Percentiles rank a stretch among this genome's conserved stretches.
Evolutionary conservation across 2,113 vertebrate species (phyloP).

Genomic region (Coreoperca whiteheadi): DNA sequence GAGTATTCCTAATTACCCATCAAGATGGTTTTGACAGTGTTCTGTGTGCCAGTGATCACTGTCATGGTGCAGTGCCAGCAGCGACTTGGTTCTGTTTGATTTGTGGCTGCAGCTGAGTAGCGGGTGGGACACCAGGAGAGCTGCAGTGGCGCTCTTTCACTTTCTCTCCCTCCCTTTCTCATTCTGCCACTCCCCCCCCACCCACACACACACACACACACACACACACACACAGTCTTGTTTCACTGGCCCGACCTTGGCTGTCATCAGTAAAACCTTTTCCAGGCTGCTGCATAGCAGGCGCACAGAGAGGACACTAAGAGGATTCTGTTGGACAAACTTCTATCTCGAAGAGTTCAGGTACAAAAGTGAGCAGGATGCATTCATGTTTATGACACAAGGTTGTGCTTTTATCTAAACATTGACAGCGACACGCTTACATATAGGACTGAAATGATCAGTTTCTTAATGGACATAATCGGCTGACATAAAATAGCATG

Average conservation of each 20-base stretch:
- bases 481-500: not conserved
- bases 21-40: conserved; percentile 81
- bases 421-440: not conserved
- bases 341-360: conserved; percentile 4
- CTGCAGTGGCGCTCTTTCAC: conserved; percentile 54
- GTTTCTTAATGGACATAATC: not conserved
- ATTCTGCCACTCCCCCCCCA: not conserved
- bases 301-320: conserved; percentile 31
- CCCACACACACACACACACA: not conserved
- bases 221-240: conserved; percentile 44
- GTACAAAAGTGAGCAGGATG: not conserved
- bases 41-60: conserved; percentile 76
- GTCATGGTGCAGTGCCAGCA: conserved; percentile 74
- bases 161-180: conserved; percentile 16
- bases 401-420: not conserved
- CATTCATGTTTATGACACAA: not conserved
- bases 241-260: conserved; percentile 68
- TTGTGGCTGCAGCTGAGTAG: conserved; percentile 77
- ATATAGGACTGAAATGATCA: not conserved
- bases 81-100: conserved; percentile 75
- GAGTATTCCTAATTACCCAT: conserved; percentile 81
- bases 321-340: conserved; percentile 29
- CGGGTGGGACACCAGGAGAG: conserved; percentile 54
- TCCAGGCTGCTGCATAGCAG: conserved; percentile 57
- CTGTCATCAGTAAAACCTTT: conserved; percentile 71